A percentile compares a stretch with the other conserved stretches of the same genome.
Evolutionary conservation across 2,888 invertebrate species (phyloP).

Genomic region (Scrobipalpa atriplicella): DNA sequence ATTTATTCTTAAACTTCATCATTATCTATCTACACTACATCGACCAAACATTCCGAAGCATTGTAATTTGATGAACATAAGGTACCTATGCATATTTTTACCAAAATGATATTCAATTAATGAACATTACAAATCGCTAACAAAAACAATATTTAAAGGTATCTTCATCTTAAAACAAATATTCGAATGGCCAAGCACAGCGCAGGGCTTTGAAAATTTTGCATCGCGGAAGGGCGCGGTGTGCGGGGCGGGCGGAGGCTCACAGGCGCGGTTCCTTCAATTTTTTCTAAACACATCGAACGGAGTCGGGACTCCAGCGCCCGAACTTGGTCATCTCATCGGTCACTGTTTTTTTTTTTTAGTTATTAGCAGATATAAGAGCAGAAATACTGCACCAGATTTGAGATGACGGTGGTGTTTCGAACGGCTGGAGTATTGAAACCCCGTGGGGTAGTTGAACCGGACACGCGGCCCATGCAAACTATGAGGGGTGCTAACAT

Average conservation of each 20-base stretch:
- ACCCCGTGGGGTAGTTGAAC: constrained; percentile 32
- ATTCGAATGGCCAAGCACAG: constrained; percentile 51
- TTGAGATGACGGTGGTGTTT: neutral
- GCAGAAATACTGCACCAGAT: neutral
- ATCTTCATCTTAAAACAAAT: constrained; percentile 34
- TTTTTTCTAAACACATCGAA: constrained; percentile 58
- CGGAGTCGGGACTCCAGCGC: constrained; percentile 40
- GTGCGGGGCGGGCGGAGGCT: constrained; percentile 45
- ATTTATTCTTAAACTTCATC: no score
- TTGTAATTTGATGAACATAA: no score
- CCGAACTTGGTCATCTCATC: constrained; percentile 25
- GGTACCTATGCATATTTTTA: no score
- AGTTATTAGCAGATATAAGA: neutral
- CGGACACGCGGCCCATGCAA: constrained; percentile 74
- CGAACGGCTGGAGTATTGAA: neutral
- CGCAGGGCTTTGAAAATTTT: constrained; percentile 68
- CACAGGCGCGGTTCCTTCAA: constrained; percentile 53
- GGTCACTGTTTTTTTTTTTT: neutral
- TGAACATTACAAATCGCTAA: no score
- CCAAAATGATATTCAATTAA: no score
- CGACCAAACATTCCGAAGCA: no score
- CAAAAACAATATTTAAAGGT: constrained; percentile 6
- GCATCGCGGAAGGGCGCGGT: constrained; percentile 61
- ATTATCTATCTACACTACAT: no score
- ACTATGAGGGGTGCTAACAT: constrained; percentile 77